phyloP scores from a whole-genome alignment of 2,888 invertebrate species.

The Drosophila picticornis region DNA sequence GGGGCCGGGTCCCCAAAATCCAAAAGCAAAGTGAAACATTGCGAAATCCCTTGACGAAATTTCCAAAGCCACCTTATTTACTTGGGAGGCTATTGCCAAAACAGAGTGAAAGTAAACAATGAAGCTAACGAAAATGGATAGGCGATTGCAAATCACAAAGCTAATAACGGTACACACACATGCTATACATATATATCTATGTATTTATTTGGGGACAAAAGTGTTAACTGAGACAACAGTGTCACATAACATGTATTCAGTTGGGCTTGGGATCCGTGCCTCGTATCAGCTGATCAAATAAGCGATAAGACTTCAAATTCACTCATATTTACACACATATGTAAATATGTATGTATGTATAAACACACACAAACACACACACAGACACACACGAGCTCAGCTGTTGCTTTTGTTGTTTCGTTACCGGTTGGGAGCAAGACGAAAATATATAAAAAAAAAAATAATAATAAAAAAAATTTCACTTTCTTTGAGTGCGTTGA shows the following conservation, averaged over 20 bases:
- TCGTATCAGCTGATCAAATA: constrained; percentile 16
- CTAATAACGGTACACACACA: constrained; percentile 76
- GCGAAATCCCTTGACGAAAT: constrained; percentile 62
- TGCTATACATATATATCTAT: not conserved
- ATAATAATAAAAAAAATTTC: constrained; percentile 65
- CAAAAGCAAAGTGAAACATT: constrained; percentile 40
- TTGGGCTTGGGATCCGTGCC: not conserved
- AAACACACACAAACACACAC: constrained; percentile 16
- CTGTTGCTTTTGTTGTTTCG: constrained; percentile 46
- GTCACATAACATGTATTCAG: constrained; percentile 36
- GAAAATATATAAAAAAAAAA: constrained; percentile 33
- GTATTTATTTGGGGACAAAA: constrained; percentile 1
- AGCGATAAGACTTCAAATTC: constrained; percentile 17
- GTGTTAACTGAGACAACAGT: constrained; percentile 12
- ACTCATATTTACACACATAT: constrained; percentile 1
- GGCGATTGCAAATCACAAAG: constrained; percentile 74
- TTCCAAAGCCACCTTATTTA: constrained; percentile 46
- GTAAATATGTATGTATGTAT: constrained; percentile 22
- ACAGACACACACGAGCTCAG: constrained; percentile 25
- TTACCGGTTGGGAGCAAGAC: constrained; percentile 39
- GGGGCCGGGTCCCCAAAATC: constrained; percentile 33
- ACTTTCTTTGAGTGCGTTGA: constrained; percentile 67
- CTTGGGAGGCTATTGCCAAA: constrained; percentile 33
- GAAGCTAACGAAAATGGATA: constrained; percentile 75
- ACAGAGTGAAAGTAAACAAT: constrained; percentile 75